phyloP scores from a whole-genome alignment of 2,113 vertebrate genomes.

The Ceyx melanurus region DNA sequence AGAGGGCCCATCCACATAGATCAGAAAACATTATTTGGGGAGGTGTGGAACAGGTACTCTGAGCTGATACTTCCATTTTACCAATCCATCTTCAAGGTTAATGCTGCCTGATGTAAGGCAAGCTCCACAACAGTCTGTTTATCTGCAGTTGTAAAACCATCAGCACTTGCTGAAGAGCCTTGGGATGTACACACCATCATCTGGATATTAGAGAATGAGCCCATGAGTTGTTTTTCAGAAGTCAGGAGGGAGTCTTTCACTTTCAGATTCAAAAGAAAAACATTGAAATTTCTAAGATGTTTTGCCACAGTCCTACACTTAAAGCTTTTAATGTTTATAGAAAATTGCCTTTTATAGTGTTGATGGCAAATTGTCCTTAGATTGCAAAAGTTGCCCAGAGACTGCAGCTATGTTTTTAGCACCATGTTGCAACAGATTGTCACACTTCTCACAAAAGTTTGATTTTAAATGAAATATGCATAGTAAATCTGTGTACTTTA shows the following conservation, averaged over 20 bases:
- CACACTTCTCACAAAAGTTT: slow-evolving; percentile 5
- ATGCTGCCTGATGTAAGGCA: neutral
- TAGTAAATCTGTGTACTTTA: slow-evolving; percentile 14
- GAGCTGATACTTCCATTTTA: neutral
- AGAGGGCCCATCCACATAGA: neutral
- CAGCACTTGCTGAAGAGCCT: neutral
- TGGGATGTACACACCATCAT: rapidly evolving
- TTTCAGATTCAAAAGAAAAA: slow-evolving; percentile 6
- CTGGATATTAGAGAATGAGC: neutral
- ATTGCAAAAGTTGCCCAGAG: slow-evolving; percentile 20
- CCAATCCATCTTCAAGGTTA: neutral
- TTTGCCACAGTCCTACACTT: neutral
- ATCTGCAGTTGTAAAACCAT: neutral
- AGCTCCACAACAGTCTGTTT: neutral
- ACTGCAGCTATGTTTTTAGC: slow-evolving; percentile 17
- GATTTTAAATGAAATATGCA: slow-evolving; percentile 45
- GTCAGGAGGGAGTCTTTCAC: neutral
- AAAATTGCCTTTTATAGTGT: slow-evolving; percentile 28
- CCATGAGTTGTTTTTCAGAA: neutral
- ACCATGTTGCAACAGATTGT: slow-evolving; percentile 27
- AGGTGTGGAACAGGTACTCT: neutral
- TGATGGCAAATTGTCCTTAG: slow-evolving; percentile 37
- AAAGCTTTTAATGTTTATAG: slow-evolving; percentile 44
- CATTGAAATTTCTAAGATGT: neutral
- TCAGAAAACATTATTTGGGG: neutral